Conservation (phyloP, 1,140 invertebrate species). For the Euwallacea fornicatus region DNA sequence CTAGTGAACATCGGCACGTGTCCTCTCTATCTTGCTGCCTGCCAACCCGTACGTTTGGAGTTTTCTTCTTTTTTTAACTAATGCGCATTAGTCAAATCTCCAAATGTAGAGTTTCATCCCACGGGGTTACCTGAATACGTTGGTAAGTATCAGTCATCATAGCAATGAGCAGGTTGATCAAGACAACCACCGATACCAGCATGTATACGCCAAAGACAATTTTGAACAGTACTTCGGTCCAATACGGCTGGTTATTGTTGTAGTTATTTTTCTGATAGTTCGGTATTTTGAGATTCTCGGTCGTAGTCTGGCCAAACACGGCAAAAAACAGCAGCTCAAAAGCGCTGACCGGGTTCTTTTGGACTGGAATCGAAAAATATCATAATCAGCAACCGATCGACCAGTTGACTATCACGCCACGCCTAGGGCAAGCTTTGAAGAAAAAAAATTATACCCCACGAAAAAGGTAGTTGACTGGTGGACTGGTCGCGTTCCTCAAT, state of each 20-base stretch:
- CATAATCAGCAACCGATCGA: conserved; percentile 15
- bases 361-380: conserved; percentile 74
- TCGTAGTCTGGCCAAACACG: conserved; percentile 95
- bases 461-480: neutral
- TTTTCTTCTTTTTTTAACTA: too few relatives aligned
- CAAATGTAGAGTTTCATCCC: neutral
- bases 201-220: conserved; percentile 90
- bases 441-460: neutral
- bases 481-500: conserved; percentile 47
- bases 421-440: neutral
- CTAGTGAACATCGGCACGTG: conserved; percentile 17
- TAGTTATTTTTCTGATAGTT: conserved; percentile 53
- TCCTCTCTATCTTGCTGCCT: neutral
- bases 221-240: conserved; percentile 81
- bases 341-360: conserved; percentile 77
- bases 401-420: conserved; percentile 12
- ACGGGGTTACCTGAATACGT: conserved; percentile 80
- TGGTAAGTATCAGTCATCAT: conserved; percentile 99
- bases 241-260: conserved; percentile 64
- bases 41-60: conserved; percentile 1
- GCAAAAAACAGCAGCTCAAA: conserved; percentile 99
- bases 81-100: neutral
- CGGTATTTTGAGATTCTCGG: conserved; percentile 70
- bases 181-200: conserved; percentile 96
- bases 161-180: conserved; percentile 99